A percentile compares a stretch with the other conserved stretches of the same genome.
Conservation (phyloP, 2,113 vertebrate genomes). For the Zeus faber region DNA sequence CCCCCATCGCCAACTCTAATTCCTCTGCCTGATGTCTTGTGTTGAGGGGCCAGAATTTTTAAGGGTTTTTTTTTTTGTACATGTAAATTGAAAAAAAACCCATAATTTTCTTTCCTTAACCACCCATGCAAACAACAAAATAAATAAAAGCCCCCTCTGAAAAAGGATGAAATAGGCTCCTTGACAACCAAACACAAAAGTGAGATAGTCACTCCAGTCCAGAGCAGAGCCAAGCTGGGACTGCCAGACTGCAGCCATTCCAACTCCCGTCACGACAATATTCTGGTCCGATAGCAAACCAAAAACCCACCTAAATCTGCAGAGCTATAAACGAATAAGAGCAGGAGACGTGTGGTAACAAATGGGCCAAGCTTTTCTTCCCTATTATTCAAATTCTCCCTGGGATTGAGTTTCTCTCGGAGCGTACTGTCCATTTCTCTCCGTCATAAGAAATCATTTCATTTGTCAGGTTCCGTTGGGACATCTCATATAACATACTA, state of each 20-base stretch:
- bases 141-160: slow-evolving; percentile 29
- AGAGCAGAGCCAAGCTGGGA: slow-evolving; percentile 28
- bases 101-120: slow-evolving; percentile 33
- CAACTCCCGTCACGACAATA: slow-evolving; percentile 44
- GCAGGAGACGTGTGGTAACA: slow-evolving; percentile 40
- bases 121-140: slow-evolving; percentile 47
- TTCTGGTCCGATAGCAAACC: slow-evolving; percentile 54
- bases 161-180: slow-evolving; percentile 44
- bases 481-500: slow-evolving; percentile 49
- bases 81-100: not conserved
- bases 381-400: slow-evolving; percentile 45
- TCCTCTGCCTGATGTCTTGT: slow-evolving; percentile 32
- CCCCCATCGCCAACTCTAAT: slow-evolving; percentile 28
- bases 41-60: slow-evolving; percentile 18
- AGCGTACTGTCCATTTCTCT: slow-evolving; percentile 32
- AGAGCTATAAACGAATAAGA: slow-evolving; percentile 36
- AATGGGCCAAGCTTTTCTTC: slow-evolving; percentile 37
- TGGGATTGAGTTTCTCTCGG: slow-evolving; percentile 38
- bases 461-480: slow-evolving; percentile 49
- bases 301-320: slow-evolving; percentile 50
- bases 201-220: slow-evolving; percentile 12
- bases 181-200: slow-evolving; percentile 58
- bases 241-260: slow-evolving; percentile 36
- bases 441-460: slow-evolving; percentile 49
- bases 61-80: too few relatives aligned